Evolutionary conservation across 1,140 invertebrate species (phyloP).

Genomic region (Magallana angulata): DNA sequence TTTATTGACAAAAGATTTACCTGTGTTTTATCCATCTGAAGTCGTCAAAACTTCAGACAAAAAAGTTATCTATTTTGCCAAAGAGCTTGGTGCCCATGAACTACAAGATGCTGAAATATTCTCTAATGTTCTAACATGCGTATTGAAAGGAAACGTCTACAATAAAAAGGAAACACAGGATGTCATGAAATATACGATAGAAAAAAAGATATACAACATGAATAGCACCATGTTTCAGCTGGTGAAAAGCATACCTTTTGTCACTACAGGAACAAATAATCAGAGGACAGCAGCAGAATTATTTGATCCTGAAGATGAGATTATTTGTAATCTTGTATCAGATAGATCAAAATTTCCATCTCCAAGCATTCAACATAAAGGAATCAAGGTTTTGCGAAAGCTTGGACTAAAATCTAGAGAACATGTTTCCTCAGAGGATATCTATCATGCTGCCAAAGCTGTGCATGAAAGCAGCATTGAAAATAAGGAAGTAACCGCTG

Average conservation of each 20-base stretch:
- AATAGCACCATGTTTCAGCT: not conserved
- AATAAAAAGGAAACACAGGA: not conserved
- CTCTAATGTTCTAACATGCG: not conserved
- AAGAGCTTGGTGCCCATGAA: not conserved
- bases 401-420: not conserved
- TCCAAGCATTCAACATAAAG: not conserved
- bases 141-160: not conserved
- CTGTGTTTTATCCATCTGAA: not conserved
- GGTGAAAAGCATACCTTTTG: not conserved
- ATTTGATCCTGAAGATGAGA: not conserved
- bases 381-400: not conserved
- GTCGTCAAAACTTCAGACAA: not conserved
- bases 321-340: not conserved
- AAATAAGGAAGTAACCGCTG: no score
- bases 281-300: not conserved
- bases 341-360: not conserved
- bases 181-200: not conserved
- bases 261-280: not conserved
- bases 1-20: not conserved
- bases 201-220: conserved; percentile 1
- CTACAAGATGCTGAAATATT: not conserved
- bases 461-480: not conserved
- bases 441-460: not conserved
- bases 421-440: not conserved
- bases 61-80: not conserved